These are phyloP conservation scores for Lomographa bimaculata DNA, from an alignment of 2,888 invertebrate genomes.

Conservation along the genomic window DNA sequence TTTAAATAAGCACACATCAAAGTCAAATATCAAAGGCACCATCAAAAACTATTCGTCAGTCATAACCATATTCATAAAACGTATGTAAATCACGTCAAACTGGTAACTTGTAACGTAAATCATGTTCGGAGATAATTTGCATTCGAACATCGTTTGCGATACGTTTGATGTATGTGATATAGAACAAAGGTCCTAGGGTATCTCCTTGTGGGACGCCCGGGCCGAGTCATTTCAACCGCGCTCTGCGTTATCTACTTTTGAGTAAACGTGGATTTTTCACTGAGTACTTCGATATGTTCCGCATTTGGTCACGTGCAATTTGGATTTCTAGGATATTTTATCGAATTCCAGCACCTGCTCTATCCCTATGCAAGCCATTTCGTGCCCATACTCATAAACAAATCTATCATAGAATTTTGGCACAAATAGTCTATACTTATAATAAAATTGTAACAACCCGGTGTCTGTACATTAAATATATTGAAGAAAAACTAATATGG, in stretches of 20 bases:
- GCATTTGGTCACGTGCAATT: neutral
- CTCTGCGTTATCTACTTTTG: neutral
- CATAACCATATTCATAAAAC: conserved; percentile 32
- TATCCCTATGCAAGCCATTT: too few relatives aligned
- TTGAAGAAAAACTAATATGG: too few relatives aligned
- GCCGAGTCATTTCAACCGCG: neutral
- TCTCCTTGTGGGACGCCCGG: conserved; percentile 21
- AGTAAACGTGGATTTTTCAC: conserved; percentile 11
- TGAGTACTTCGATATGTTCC: conserved; percentile 6
- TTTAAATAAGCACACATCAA: conserved; percentile 9
- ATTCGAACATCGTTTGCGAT: conserved; percentile 17
- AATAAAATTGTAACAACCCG: too few relatives aligned
- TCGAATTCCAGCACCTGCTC: too few relatives aligned
- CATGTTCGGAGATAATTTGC: conserved; percentile 34
- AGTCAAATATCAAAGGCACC: conserved; percentile 15
- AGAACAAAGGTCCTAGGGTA: conserved; percentile 22
- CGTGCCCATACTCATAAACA: too few relatives aligned
- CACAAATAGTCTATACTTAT: too few relatives aligned
- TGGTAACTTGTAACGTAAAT: conserved; percentile 30
- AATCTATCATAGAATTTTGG: too few relatives aligned
- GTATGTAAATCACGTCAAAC: conserved; percentile 37
- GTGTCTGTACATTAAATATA: too few relatives aligned
- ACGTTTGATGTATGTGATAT: conserved; percentile 27
- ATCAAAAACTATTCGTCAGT: conserved; percentile 12
- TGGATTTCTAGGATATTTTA: too few relatives aligned